phyloP scores from a whole-genome alignment of 2,797 vertebrate genomes.

The Leptodactylus fallax region DNA sequence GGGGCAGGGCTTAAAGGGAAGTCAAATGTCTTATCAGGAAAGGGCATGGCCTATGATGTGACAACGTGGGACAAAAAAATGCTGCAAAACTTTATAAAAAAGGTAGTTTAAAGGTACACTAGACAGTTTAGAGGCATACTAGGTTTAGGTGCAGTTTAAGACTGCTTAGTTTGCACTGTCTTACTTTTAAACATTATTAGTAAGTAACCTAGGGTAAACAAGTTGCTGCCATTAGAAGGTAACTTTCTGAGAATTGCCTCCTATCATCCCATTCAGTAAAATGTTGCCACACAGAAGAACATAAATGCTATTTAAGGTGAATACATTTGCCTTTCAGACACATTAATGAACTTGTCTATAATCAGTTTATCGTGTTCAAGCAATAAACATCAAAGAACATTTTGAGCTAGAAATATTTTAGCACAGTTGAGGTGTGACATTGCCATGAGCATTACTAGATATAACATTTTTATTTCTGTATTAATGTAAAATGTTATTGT shows the following conservation, averaged over 20 bases:
- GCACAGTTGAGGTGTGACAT: constrained; percentile 5
- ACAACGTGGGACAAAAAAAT: no score
- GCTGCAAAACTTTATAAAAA: no score
- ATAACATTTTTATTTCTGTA: not conserved
- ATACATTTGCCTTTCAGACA: constrained; percentile 16
- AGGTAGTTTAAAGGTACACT: no score
- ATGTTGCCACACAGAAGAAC: not conserved
- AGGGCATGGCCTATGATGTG: no score
- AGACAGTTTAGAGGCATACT: no score
- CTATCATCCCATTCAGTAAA: not conserved
- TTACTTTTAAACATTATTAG: no score
- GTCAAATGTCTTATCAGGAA: no score
- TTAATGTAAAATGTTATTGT: not conserved
- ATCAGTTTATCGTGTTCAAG: not conserved
- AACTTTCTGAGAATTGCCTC: not conserved
- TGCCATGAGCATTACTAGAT: not conserved
- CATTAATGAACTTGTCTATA: not conserved
- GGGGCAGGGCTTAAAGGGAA: no score
- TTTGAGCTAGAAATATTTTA: not conserved
- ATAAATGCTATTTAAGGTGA: not conserved
- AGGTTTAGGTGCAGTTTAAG: no score
- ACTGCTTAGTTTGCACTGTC: not conserved
- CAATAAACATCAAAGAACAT: constrained; percentile 13
- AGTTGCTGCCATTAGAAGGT: not conserved
- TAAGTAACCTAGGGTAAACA: no score